Evolutionary conservation across 2,797 vertebrate genomes (phyloP), one percentile per base, ranked within the genome.

Genomic region (Anomalospiza imberbis): DNA sequence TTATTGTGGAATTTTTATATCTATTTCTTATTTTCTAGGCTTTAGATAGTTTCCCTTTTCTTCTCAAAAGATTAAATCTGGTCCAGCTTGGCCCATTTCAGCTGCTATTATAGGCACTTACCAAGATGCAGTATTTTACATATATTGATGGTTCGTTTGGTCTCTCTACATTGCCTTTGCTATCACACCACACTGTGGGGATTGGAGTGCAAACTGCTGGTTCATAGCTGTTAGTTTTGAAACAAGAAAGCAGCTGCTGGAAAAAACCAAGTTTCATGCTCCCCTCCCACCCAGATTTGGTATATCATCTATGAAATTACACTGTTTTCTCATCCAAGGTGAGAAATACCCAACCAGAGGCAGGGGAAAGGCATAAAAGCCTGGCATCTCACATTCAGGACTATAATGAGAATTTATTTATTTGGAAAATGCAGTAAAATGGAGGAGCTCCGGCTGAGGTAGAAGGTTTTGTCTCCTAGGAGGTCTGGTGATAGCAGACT

Each of bases 181-280:
- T 62, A n/a, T 48, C 38, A 15, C 10, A 12, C 18, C 16, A 48
- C 0, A 4, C 29, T 14, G 34, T 57, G 44, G 18, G 47, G 54
- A 12, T 32, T 4, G 3, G 29, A 32, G 48, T 36, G 71, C 22
- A 60, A 73, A 82, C 67, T 60, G 32, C 63, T 40, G 55, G 38
- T 48, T 95, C 45, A 42, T 44, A 87, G 74, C 71, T 89, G 74
- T 63, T 71, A 36, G 44, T 38, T 87, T 62, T 57, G 53, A 89
- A 89, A 82, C 5, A 50, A 63, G 57, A 67, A 87, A 91, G 29
- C 63, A 77, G 61, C 45, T 87, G 67, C 17, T 73, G 45, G 32
- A 28, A 45, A 68, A 91, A 73, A 44, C 0, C 10, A 63, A 73
- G 53, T 72, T 94, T 83, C 61, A 58, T 74, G 65, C 72, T 93